Evolutionary conservation across 2,888 invertebrate species (phyloP).

Genomic region (Lumbricus terrestris): DNA sequence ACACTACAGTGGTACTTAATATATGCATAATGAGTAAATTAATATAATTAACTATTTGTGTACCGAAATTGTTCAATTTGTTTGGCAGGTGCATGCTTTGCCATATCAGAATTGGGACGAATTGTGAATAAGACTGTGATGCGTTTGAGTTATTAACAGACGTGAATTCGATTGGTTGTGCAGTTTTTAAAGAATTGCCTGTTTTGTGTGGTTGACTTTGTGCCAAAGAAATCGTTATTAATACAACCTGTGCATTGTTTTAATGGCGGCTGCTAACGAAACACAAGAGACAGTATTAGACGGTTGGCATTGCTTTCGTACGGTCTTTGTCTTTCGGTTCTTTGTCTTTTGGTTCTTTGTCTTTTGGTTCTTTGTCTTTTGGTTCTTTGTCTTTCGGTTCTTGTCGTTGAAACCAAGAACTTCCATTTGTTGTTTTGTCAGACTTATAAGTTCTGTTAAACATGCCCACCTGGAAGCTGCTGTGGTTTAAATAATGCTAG

Average conservation of each 20-base stretch:
- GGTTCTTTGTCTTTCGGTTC: not conserved
- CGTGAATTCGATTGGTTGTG: not conserved
- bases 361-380: not conserved
- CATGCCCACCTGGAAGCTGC: not conserved
- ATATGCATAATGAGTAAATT: too few species aligned
- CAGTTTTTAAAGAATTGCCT: slow-evolving; percentile 3
- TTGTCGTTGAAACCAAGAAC: not conserved
- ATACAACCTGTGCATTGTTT: not conserved
- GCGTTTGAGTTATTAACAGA: not conserved
- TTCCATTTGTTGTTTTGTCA: not conserved
- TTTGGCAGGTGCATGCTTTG: not conserved
- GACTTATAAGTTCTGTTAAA: not conserved
- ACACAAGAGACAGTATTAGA: not conserved
- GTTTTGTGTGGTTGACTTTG: not conserved
- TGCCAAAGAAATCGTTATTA: not conserved
- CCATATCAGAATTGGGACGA: not conserved
- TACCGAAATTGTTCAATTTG: not conserved
- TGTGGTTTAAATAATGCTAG: too few species aligned
- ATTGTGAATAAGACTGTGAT: not conserved
- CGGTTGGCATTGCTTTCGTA: not conserved
- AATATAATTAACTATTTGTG: too few species aligned
- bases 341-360: too few species aligned
- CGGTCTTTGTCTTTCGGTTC: too few species aligned
- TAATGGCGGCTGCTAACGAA: not conserved
- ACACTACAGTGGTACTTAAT: too few species aligned